Percentiles rank a stretch among this genome's conserved stretches.
These are phyloP conservation scores for Drosophila arawakana DNA, from an alignment of 1,140 invertebrate genomes.

Conservation along the genomic window DNA sequence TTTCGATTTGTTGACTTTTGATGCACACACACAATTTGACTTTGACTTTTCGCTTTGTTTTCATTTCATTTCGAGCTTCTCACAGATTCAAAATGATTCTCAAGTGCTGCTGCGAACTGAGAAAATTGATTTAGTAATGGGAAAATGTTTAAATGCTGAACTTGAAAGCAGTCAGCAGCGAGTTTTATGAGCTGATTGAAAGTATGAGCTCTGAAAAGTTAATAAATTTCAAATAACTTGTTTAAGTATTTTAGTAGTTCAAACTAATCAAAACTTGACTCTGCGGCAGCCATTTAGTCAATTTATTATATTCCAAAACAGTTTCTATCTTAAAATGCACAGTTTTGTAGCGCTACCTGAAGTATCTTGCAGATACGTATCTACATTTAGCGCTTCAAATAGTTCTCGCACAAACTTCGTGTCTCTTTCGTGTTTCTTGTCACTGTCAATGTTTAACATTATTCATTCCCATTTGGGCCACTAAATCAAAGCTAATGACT, in stretches of 20 bases:
- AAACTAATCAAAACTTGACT: too few relatives aligned
- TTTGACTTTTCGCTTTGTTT: slow-evolving; percentile 41
- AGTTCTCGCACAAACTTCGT: not conserved
- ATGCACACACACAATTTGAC: slow-evolving; percentile 51
- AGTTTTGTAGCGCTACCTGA: not conserved
- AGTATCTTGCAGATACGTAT: not conserved
- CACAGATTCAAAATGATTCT: slow-evolving; percentile 6
- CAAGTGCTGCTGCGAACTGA: slow-evolving; percentile 11
- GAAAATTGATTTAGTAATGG: slow-evolving; percentile 32
- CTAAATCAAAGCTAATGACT: slow-evolving; percentile 47
- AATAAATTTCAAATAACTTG: too few relatives aligned
- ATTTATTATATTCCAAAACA: too few relatives aligned
- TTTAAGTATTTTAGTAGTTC: too few relatives aligned
- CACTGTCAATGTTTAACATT: slow-evolving; percentile 8
- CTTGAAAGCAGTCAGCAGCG: not conserved
- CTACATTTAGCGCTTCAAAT: not conserved
- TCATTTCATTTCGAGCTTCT: slow-evolving; percentile 12
- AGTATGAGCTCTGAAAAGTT: not conserved
- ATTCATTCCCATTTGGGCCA: slow-evolving; percentile 28
- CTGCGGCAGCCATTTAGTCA: too few relatives aligned
- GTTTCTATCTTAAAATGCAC: too few relatives aligned
- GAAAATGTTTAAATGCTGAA: slow-evolving; percentile 1
- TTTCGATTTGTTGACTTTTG: slow-evolving; percentile 72
- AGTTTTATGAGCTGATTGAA: not conserved
- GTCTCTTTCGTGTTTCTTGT: not conserved